Base-by-base conservation (phyloP, 2,888 invertebrate species). In the Diarsia brunnea region DNA sequence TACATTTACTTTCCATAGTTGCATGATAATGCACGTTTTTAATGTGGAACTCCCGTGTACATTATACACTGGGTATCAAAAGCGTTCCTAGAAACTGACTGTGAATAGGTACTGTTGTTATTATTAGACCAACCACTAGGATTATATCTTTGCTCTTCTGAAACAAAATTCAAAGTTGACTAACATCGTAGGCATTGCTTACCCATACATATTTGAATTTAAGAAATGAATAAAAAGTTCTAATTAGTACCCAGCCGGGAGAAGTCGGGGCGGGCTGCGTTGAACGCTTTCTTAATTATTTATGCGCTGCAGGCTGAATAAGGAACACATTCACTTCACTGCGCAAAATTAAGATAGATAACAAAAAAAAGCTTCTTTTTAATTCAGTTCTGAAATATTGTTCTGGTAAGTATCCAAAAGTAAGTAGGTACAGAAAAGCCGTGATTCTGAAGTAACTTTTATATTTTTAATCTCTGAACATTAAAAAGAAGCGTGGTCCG, bases 201-300 rank as follows among this genome's bases (percentile, higher is more conserved):
- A 27, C 61, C 66, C 72, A 75, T 75, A 77, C 27, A 78, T 80
- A 76, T 79, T 78, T 75, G 55, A 81, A 84, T 82, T 76, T 87
- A 84, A 89, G 85, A 90, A 89, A 89, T 84, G 86, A 89, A 89
- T 88, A 90, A 89, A 90, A 91, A 91, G 87, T 90, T 92, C 89
- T 93, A 93, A 94, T 94, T 95, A 93, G 94, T 89, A 92, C 89
- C 90, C 90, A 90, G 89, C 91, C 89, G 90, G 90, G 89, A 89
- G 87, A 84, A 90, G 89, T 84, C 89, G 87, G 84, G 85, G 89
- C 90, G 90, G 86, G 91, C 92, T 92, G 91, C 92, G 91, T 93
- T 91, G 93, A 94, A 94, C 92, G 92, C 90, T 93, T 93, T 89
- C 92, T 94, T 94, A 95, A 95, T 95, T 95, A 94, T 94, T 94